phyloP scores from a whole-genome alignment of 2,888 invertebrate genomes.

The Petrophora chlorosata region DNA sequence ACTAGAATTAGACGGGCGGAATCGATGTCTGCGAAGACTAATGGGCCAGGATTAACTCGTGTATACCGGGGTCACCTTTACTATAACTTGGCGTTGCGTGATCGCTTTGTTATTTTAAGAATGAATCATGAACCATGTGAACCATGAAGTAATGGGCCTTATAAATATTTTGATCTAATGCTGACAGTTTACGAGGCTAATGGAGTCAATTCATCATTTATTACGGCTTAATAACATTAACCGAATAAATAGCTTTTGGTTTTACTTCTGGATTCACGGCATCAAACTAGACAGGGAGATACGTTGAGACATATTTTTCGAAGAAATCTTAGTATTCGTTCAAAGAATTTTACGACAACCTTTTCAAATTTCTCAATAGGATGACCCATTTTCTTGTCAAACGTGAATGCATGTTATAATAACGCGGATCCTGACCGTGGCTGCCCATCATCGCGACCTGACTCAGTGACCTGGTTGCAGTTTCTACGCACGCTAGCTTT shows the following conservation, averaged over 20 bases:
- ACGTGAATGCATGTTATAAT: constrained; percentile 28
- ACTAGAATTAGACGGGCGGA: constrained; percentile 11
- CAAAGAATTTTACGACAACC: no score
- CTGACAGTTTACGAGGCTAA: constrained; percentile 10
- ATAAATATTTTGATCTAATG: constrained; percentile 13
- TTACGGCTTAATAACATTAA: not conserved
- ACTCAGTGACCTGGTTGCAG: constrained; percentile 67
- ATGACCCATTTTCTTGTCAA: constrained; percentile 2
- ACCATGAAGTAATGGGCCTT: constrained; percentile 4
- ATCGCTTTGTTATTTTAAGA: constrained; percentile 3
- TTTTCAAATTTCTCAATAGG: not conserved
- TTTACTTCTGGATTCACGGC: no score
- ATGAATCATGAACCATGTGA: constrained; percentile 1
- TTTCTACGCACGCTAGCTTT: constrained; percentile 37
- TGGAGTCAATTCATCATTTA: constrained; percentile 10
- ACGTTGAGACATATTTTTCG: no score
- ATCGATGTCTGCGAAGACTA: constrained; percentile 16
- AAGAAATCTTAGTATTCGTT: no score
- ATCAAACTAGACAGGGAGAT: no score
- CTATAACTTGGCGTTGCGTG: constrained; percentile 18
- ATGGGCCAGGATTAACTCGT: constrained; percentile 4
- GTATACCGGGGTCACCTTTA: constrained; percentile 22
- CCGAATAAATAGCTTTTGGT: not conserved
- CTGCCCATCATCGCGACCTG: constrained; percentile 55
- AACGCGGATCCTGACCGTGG: constrained; percentile 52